These are phyloP conservation scores for Conger conger DNA, from an alignment of 2,113 vertebrate genomes.

Conservation along the genomic window DNA sequence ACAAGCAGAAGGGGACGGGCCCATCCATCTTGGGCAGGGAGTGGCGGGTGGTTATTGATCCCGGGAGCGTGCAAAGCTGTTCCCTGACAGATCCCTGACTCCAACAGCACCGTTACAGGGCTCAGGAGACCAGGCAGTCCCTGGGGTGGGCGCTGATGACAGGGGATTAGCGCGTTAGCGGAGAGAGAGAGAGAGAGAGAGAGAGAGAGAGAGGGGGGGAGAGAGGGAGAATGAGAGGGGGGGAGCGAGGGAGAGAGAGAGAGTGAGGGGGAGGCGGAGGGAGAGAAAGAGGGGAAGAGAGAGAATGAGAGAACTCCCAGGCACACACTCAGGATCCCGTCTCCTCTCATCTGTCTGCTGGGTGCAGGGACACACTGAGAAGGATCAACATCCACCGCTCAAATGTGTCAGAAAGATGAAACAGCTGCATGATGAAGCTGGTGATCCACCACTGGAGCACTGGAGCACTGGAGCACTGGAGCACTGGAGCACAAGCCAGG, in stretches of 20 bases:
- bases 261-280: too few species aligned
- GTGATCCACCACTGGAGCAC: too few species aligned
- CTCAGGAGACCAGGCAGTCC: conserved; percentile 29
- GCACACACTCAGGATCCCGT: too few species aligned
- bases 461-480: too few species aligned
- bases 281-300: too few species aligned
- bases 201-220: too few species aligned
- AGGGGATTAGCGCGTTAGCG: background rate
- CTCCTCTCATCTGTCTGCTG: background rate
- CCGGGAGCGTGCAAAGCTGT: conserved; percentile 46
- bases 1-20: conserved; percentile 45
- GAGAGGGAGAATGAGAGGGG: background rate
- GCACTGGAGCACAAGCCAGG: too few species aligned
- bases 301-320: too few species aligned
- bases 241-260: background rate
- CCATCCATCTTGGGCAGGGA: conserved; percentile 64
- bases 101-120: conserved; percentile 50
- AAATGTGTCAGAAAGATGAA: too few species aligned
- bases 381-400: too few species aligned
- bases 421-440: too few species aligned
- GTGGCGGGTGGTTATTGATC: conserved; percentile 64
- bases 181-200: too few species aligned
- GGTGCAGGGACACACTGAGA: background rate
- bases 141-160: background rate
- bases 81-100: conserved; percentile 41